Evolutionary conservation across 2,113 vertebrate species (phyloP), one percentile per base, ranked within the genome.

Genomic region (Hypomesus transpacificus): DNA sequence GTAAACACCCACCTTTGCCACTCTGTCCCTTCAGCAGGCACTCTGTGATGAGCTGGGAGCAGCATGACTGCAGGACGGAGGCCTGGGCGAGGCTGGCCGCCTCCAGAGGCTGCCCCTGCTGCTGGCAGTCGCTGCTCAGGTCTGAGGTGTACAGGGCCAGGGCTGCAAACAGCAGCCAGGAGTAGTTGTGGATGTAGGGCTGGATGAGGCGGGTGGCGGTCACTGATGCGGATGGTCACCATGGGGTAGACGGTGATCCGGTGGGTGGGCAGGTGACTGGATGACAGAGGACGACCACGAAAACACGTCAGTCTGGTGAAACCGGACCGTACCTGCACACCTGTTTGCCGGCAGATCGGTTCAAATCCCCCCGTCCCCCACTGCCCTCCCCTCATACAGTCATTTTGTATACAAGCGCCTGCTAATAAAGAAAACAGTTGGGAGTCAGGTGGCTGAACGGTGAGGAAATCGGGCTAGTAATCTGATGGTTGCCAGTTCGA

Each of bases 111-210:
- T 96, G 93, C 3, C 92, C 93, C 0, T 94, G 93, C 1, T 56
- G 66, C 1, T 91, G 91, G 66, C 84, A 90, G n/a, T 92, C 87
- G 0, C 88, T 91, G 74, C 92, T 91, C 85, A 98, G 81, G 53
- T 98, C 95, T 0, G 96, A 95, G 0, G 94, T 94, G 80, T 97
- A 96, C 67, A 99, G 94, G 2, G 95, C 93, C 87, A 99, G 73
- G 22, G 95, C 94, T 0, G 95, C 93, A 51, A 98, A 99, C 3
- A 99, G 86, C 51, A 99, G 91, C 97, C 97, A 99, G 69, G 96
- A 95, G 9, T 98, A 99, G 70, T 98, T 99, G 90, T 99, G 97
- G 73, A 98, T 92, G 17, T 98, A 99, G 0, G 96, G 97, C 82
- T 98, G 97, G 88, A 99, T 97, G 74, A 98, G 91, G 24, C 95